These are phyloP conservation scores for Dromococcyx pavoninus DNA, from an alignment of 2,797 vertebrate genomes.

Conservation along the genomic window DNA sequence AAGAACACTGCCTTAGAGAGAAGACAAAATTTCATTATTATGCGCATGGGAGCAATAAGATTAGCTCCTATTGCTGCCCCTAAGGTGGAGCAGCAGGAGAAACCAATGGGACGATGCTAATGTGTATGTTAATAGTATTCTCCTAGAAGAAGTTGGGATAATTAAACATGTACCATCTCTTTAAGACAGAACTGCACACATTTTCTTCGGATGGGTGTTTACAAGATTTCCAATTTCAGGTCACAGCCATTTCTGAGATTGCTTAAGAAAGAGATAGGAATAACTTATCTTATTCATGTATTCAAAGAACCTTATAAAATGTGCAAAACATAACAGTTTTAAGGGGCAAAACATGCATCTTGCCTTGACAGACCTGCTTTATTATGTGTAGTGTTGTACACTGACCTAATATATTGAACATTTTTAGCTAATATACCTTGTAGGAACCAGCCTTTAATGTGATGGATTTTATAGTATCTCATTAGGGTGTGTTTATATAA, in stretches of 20 bases:
- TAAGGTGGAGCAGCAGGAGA: conserved; percentile 83
- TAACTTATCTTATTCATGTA: conserved; percentile 84
- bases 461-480: conserved; percentile 84
- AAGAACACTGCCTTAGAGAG: conserved; percentile 78
- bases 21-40: conserved; percentile 84
- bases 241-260: conserved; percentile 82
- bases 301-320: conserved; percentile 84
- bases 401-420: conserved; percentile 81
- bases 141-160: conserved; percentile 82
- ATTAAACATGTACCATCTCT: conserved; percentile 84
- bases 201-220: conserved; percentile 84
- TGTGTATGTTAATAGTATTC: conserved; percentile 84
- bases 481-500: conserved; percentile 84
- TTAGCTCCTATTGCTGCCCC: conserved; percentile 83
- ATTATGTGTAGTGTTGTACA: conserved; percentile 77
- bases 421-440: conserved; percentile 84
- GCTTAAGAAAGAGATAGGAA: conserved; percentile 81
- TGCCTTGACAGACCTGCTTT: conserved; percentile 79
- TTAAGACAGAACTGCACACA: conserved; percentile 80
- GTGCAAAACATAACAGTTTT: conserved; percentile 82
- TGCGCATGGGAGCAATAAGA: conserved; percentile 84
- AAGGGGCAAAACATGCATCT: conserved; percentile 80
- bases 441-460: conserved; percentile 81
- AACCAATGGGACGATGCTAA: conserved; percentile 84
- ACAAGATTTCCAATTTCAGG: conserved; percentile 85